Conservation (phyloP, 1,140 invertebrate genomes). For the Hestina assimilis region DNA sequence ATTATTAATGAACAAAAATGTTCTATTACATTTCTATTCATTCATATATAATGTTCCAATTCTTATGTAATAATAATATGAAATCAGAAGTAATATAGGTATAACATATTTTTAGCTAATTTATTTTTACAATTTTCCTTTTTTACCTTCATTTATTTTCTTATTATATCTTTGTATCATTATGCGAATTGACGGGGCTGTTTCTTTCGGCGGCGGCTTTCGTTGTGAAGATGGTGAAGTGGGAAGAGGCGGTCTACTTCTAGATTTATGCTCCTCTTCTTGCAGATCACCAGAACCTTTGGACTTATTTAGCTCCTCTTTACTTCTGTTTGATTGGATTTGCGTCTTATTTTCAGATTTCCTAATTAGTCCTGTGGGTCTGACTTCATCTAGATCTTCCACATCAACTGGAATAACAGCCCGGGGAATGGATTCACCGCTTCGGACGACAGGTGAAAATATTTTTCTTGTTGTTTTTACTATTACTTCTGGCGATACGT, state of each 20-base stretch:
- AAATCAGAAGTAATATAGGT: too few species aligned
- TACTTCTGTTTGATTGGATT: constrained; percentile 33
- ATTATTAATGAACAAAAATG: too few species aligned
- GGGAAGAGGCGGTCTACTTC: constrained; percentile 75
- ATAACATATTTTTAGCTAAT: too few species aligned
- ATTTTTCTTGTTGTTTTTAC: constrained; percentile 88
- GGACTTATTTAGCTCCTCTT: constrained; percentile 27
- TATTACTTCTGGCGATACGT: constrained; percentile 80
- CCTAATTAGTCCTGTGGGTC: constrained; percentile 30
- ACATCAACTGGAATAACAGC: constrained; percentile 74
- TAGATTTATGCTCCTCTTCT: constrained; percentile 57
- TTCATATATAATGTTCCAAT: too few species aligned
- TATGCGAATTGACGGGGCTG: constrained; percentile 82
- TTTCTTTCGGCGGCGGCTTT: constrained; percentile 79
- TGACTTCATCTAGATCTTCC: constrained; percentile 68
- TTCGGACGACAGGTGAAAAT: constrained; percentile 83
- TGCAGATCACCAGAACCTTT: constrained; percentile 59
- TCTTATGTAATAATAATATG: too few species aligned
- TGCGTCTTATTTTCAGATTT: constrained; percentile 20
- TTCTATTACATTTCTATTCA: too few species aligned
- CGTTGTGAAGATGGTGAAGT: constrained; percentile 78
- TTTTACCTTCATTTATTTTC: constrained; percentile 79
- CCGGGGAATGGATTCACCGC: constrained; percentile 73
- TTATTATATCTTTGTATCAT: constrained; percentile 84
- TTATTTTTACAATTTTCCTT: too few species aligned